These are phyloP conservation scores for Linepithema humile DNA, from an alignment of 1,140 invertebrate genomes.

Conservation along the genomic window DNA sequence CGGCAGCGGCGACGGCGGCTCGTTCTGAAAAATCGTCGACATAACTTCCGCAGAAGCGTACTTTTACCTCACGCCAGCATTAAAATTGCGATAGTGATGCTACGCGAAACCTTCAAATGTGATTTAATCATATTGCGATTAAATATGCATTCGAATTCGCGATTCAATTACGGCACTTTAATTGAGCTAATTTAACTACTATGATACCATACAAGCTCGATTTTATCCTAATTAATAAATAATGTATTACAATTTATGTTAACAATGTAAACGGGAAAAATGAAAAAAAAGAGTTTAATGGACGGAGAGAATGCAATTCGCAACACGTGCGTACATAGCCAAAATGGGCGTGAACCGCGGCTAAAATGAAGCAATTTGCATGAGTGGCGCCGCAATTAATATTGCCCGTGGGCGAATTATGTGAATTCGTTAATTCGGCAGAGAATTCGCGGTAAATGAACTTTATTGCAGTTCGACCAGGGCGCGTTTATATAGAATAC, in stretches of 20 bases:
- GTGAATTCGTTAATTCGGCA: constrained; percentile 48
- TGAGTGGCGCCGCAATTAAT: constrained; percentile 57
- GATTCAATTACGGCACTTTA: constrained; percentile 4
- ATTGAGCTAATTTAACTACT: too few species aligned
- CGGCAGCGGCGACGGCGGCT: not conserved
- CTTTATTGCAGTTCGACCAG: not conserved
- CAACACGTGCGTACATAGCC: not conserved
- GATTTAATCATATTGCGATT: constrained; percentile 21
- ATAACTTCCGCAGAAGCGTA: constrained; percentile 5
- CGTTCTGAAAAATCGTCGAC: constrained; percentile 60
- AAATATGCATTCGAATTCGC: not conserved
- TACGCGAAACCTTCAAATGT: not conserved
- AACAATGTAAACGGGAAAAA: not conserved
- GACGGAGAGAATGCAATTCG: not conserved
- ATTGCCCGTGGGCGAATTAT: constrained; percentile 39
- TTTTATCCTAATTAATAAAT: not conserved
- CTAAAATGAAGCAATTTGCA: constrained; percentile 55
- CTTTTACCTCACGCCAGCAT: not conserved
- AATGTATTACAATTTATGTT: not conserved
- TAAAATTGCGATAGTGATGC: not conserved
- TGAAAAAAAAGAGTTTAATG: not conserved
- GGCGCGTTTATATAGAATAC: not conserved
- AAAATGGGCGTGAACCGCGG: not conserved
- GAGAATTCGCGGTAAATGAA: constrained; percentile 16
- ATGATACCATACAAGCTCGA: not conserved